Evolutionary conservation across 2,888 invertebrate genomes (phyloP), one percentile per base, ranked within the genome.

Genomic region (Helobdella robusta): DNA sequence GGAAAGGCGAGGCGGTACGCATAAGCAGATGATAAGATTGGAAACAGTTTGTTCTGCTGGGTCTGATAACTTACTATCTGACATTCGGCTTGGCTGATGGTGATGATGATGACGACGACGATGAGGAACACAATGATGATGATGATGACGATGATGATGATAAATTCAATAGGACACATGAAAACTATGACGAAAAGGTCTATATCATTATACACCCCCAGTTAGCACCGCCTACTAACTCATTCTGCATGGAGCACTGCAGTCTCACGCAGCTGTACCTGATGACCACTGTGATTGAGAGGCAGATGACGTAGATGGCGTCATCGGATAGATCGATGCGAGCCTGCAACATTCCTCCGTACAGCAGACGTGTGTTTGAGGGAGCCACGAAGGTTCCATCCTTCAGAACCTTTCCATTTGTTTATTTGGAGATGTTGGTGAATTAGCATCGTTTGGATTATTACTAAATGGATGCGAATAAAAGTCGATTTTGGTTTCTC

Each of bases 11-110:
- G 84, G 52, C 84, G 83, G 75, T 89, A 87, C 0, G 90, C 91
- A 76, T 91, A 87, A 34, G 86, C 85, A 1, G 87, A 83, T 0
- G 92, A 88, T 62, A 94, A 84, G 72, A 86, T 83, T 0, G 93
- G 89, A 73, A 95, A 87, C 32, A 97, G 79, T 79, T 93, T 93
- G 76, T 90, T 86, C 77, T 94, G 94, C 76, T 95, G 95, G 0
- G 93, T 92, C 69, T 90, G 85, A 77, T 90, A 95, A 76, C 95
- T 91, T 68, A 97, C 80, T 72, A 97, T 89, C 80, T 92, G 91
- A 0, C 89, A 87, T 77, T 94, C 94, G 0, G 86, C 86, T 72
- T 89, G 91, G 74, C 75, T 71, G 66, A n/a, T 6, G 23, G 25
- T 23, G 35, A 28, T 20, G 20, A 23, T 23, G 50, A 50, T 50